A percentile compares a stretch with the other conserved stretches of the same genome.
phyloP scores from a whole-genome alignment of 2,113 vertebrate genomes.

The Anseranas semipalmata region DNA sequence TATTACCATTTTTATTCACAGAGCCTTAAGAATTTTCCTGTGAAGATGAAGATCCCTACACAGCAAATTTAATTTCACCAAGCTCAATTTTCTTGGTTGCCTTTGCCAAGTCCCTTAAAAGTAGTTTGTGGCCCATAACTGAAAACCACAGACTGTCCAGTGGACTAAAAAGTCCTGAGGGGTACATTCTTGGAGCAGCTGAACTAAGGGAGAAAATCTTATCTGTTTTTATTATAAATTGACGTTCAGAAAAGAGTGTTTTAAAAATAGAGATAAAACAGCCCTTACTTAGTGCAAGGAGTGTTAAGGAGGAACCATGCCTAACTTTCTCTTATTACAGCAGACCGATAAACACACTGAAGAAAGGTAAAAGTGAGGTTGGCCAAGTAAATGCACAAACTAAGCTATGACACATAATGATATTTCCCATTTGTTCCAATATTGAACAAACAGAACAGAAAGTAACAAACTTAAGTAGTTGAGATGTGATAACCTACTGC shows the following conservation, averaged over 20 bases:
- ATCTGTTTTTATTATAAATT: slow-evolving; percentile 1
- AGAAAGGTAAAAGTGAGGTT: not conserved
- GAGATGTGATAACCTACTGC: not conserved
- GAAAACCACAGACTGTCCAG: not conserved
- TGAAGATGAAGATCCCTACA: not conserved
- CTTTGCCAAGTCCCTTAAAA: slow-evolving; percentile 11
- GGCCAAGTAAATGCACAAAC: not conserved
- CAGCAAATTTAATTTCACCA: slow-evolving; percentile 35
- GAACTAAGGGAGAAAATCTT: not conserved
- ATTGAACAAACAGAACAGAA: not conserved
- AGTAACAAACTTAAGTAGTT: not conserved
- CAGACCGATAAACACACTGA: not conserved
- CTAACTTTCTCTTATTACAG: rapidly evolving
- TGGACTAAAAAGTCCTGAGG: slow-evolving; percentile 15
- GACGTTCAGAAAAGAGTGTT: not conserved
- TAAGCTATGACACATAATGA: not conserved
- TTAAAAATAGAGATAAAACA: not conserved
- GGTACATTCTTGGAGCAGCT: not conserved
- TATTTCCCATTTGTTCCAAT: not conserved
- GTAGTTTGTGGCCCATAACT: not conserved
- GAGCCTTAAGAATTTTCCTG: not conserved
- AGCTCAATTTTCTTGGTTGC: slow-evolving; percentile 10
- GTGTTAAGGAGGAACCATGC: not conserved
- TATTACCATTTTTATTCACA: not conserved
- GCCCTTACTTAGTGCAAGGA: not conserved